A percentile compares a stretch with the other conserved stretches of the same genome.
These are phyloP conservation scores for Bathybates hornii DNA, from an alignment of 2,113 vertebrate genomes.

Conservation along the genomic window DNA sequence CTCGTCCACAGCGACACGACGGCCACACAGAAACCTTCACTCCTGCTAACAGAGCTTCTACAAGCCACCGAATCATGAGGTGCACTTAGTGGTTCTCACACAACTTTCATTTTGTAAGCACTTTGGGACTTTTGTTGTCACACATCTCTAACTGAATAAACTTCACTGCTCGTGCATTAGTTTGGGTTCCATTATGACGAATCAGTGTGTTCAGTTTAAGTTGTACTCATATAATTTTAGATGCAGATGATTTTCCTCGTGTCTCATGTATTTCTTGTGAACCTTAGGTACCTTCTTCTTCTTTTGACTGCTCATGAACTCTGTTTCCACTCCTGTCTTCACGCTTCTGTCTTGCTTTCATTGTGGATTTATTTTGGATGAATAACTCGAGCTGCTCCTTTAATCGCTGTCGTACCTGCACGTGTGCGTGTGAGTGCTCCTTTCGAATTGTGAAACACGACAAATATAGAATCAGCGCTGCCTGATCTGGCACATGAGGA, in stretches of 20 bases:
- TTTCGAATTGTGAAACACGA: background rate
- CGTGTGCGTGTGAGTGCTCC: background rate
- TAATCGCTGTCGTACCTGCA: background rate
- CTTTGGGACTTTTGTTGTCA: background rate
- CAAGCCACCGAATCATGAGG: rapidly evolving
- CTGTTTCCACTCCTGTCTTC: rapidly evolving
- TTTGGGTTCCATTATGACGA: rapidly evolving
- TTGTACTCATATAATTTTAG: rapidly evolving
- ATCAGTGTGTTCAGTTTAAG: background rate
- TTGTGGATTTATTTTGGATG: background rate
- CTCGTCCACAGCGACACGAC: background rate
- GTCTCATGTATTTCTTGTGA: background rate
- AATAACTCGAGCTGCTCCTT: background rate
- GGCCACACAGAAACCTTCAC: rapidly evolving
- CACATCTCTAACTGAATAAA: rapidly evolving
- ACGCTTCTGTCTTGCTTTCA: rapidly evolving
- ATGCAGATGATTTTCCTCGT: background rate
- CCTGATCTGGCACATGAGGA: background rate
- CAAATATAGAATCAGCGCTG: background rate
- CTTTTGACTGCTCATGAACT: background rate
- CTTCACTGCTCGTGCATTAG: background rate
- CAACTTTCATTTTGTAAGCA: background rate
- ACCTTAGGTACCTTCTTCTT: too few species aligned
- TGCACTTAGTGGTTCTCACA: background rate
- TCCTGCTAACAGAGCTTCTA: rapidly evolving